Evolutionary conservation across 2,888 invertebrate genomes (phyloP), one percentile per base, ranked within the genome.

Genomic region (Nineta flava): DNA sequence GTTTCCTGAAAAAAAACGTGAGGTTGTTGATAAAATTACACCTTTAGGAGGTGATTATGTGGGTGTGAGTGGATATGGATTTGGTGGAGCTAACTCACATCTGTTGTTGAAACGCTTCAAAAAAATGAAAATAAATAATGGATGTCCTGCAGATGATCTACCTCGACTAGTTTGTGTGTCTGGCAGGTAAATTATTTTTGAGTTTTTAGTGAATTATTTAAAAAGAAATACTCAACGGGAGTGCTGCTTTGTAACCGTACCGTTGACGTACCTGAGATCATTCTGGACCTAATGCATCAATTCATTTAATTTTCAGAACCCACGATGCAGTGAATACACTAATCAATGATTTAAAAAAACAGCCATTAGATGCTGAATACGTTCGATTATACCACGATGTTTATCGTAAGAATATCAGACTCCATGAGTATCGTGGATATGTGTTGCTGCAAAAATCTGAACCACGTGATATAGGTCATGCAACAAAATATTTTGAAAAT

Each of bases 281-380:
- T 3, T 19, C 5, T 2, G 19, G 19, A 19, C 19, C 5, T 19
- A 5, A 19, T 4, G 5, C 19, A 19, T 19, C 19, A 19, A 19
- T 19, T 19, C 19, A 19, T 5, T 4, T 19, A 19, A 19, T 2
- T 19, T 44, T 9, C n/a, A 49, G 95, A 48, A 87, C 87, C 0
- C 81, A 86, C 59, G 81, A 85, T 48, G 79, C 84, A 0, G 76
- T 90, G 0, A 73, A 76, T 40, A 65, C 63, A 47, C 69, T 90
- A 52, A 64, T 87, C 6, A 70, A 81, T 52, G 75, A 79, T 47
- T 63, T 87, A 19, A 75, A 38, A 38, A 38, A 38, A 38, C 38
- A 5, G 6, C 38, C 38, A 12, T n/a, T 13, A 38, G n/a, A 13
- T 59, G 70, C 68, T 1, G 83, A 83, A 56, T 71, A 72, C 38